phyloP scores from a whole-genome alignment of 2,113 vertebrate species.

The Anhinga rufa region DNA sequence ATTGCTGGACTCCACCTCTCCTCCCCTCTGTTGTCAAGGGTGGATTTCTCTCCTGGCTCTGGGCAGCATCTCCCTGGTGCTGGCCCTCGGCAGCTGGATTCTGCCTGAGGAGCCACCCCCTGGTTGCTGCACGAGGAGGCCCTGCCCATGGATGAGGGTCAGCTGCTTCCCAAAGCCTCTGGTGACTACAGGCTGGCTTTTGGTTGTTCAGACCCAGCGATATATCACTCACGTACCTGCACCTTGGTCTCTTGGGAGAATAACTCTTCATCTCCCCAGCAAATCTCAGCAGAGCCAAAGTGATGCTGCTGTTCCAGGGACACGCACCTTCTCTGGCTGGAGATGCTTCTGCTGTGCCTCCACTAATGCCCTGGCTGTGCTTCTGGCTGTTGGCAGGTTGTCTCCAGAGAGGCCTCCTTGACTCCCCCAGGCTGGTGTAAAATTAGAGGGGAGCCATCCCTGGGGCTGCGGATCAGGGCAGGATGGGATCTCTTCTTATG shows the following conservation, averaged over 20 bases:
- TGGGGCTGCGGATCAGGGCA: background rate
- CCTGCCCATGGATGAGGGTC: background rate
- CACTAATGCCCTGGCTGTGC: background rate
- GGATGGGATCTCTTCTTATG: background rate
- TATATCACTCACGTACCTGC: rapidly evolving
- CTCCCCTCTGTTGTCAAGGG: background rate
- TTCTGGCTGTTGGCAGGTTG: background rate
- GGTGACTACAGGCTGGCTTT: background rate
- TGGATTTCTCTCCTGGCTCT: background rate
- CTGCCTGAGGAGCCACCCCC: background rate
- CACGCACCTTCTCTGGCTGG: rapidly evolving
- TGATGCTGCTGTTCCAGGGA: background rate
- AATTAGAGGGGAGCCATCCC: background rate
- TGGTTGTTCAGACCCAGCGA: background rate
- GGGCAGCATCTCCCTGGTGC: background rate
- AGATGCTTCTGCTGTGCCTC: background rate
- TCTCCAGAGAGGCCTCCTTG: background rate
- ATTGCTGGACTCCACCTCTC: background rate
- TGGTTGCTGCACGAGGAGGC: background rate
- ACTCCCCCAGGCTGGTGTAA: background rate
- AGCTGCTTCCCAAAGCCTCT: background rate
- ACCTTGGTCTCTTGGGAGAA: background rate
- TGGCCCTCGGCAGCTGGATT: background rate
- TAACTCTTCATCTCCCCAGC: background rate
- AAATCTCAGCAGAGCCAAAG: background rate